These are phyloP conservation scores for Pyrrhosoma nymphula DNA, from an alignment of 2,888 invertebrate species.

Conservation along the genomic window DNA sequence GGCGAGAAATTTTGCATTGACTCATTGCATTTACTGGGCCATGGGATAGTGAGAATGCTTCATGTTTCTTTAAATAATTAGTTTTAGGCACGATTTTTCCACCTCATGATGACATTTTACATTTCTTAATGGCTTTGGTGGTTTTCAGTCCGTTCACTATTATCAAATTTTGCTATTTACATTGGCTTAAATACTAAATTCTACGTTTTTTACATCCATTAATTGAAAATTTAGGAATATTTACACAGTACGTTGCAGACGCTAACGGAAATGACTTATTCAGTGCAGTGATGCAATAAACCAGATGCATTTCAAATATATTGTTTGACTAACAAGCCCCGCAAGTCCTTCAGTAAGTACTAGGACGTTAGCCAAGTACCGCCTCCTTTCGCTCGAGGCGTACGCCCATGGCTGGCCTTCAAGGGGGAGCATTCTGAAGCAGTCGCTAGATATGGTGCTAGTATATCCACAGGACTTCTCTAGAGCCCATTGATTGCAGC, in stretches of 20 bases:
- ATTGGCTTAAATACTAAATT: too few relatives aligned
- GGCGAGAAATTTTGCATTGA: too few relatives aligned
- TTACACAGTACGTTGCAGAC: neutral
- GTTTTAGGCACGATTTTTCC: too few relatives aligned
- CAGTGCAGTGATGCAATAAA: neutral
- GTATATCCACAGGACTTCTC: neutral
- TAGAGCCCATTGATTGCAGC: neutral
- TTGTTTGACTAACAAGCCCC: neutral
- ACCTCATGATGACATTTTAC: too few relatives aligned
- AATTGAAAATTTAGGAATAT: too few relatives aligned
- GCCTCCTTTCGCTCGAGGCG: neutral
- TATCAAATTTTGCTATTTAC: too few relatives aligned
- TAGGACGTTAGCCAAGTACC: slow-evolving; percentile 7
- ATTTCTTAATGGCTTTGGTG: too few relatives aligned
- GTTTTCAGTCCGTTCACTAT: too few relatives aligned
- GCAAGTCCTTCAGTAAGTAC: neutral
- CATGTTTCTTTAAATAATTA: too few relatives aligned
- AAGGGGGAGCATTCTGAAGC: neutral
- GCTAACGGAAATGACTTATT: neutral
- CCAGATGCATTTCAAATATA: neutral
- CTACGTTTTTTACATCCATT: too few relatives aligned
- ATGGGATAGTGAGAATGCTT: too few relatives aligned
- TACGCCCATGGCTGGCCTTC: neutral
- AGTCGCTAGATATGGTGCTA: neutral
- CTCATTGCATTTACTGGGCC: too few relatives aligned